Percentiles rank a stretch among this genome's conserved stretches.
Conservation (phyloP, 2,113 vertebrate species). For the Poicephalus gulielmi region DNA sequence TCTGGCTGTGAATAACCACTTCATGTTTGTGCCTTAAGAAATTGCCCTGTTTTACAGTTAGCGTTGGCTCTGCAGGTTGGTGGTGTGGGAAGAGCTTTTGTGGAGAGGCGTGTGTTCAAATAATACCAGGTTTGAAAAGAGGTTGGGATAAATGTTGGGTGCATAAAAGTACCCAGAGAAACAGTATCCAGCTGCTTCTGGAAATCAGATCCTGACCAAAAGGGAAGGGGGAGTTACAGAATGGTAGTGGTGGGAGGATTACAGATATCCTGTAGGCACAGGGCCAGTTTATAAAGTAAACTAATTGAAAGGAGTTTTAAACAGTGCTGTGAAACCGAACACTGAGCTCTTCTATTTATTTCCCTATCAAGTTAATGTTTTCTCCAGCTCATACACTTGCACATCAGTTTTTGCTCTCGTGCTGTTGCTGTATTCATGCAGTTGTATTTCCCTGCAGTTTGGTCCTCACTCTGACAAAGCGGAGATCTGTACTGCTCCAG, state of each 20-base stretch:
- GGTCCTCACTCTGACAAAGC: constrained; percentile 72
- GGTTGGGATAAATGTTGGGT: background rate
- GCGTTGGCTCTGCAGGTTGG: fast-evolving
- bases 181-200: background rate
- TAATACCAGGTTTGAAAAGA: background rate
- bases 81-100: background rate
- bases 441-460: constrained; percentile 63
- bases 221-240: background rate
- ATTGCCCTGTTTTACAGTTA: background rate
- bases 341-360: background rate
- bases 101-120: background rate
- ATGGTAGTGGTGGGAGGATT: background rate
- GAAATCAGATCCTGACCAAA: background rate
- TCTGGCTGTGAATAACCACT: background rate
- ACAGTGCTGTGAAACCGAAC: background rate
- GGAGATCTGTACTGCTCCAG: constrained; percentile 72
- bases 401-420: background rate
- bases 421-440: background rate
- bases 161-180: background rate
- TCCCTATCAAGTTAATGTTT: background rate
- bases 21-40: background rate
- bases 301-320: background rate
- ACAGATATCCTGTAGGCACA: background rate
- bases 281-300: background rate
- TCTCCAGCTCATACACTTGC: background rate